Percentiles rank a stretch among this genome's conserved stretches.
Evolutionary conservation across 2,797 vertebrate species (phyloP).

Genomic region (Etheostoma perlongum): DNA sequence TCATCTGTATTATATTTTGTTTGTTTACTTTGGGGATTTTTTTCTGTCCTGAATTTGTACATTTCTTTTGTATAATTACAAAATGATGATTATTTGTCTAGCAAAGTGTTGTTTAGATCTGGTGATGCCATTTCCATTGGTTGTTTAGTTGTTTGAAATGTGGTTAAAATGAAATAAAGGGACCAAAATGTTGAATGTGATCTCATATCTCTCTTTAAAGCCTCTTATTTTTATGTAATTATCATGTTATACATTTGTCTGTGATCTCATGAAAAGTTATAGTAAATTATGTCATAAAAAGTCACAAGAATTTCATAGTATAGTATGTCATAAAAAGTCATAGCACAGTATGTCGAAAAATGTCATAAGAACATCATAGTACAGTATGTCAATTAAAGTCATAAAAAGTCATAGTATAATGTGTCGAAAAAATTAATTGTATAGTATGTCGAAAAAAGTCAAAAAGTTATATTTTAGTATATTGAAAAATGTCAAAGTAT

Average conservation of each 20-base stretch:
- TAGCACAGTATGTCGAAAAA: too few relatives aligned
- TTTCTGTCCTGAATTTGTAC: constrained; percentile 66
- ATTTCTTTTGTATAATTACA: constrained; percentile 75
- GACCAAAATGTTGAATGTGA: constrained; percentile 84
- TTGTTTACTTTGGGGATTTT: constrained; percentile 27
- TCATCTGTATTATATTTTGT: constrained; percentile 61
- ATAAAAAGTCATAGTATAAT: too few relatives aligned
- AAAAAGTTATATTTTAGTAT: too few relatives aligned
- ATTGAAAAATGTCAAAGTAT: too few relatives aligned
- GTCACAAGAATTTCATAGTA: too few relatives aligned
- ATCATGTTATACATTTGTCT: not conserved
- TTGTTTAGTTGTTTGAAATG: constrained; percentile 89
- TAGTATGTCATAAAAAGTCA: too few relatives aligned
- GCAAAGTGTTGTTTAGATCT: constrained; percentile 84
- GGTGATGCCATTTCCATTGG: constrained; percentile 84
- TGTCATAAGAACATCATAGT: too few relatives aligned
- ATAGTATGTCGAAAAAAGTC: too few relatives aligned
- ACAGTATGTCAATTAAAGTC: too few relatives aligned
- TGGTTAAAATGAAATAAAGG: constrained; percentile 87
- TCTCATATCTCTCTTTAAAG: constrained; percentile 8
- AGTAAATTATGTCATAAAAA: too few relatives aligned
- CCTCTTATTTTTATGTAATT: not conserved
- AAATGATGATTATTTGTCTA: constrained; percentile 74
- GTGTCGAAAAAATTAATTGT: too few relatives aligned
- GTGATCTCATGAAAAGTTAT: too few relatives aligned